Percentiles rank a stretch among this genome's conserved stretches.
Evolutionary conservation across 1,140 invertebrate species (phyloP).

Genomic region (Sitobion miscanthi): DNA sequence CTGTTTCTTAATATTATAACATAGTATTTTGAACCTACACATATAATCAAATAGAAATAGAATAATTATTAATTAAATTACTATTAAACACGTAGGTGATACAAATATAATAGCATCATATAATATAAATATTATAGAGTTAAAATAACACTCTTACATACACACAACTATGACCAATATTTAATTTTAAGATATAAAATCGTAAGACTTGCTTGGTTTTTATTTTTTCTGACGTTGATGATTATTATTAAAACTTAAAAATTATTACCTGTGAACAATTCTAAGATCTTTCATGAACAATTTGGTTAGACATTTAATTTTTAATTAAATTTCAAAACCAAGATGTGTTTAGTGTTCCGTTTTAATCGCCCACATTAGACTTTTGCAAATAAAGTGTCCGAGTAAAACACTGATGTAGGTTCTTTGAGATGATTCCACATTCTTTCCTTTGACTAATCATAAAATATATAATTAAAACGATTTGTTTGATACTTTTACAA

Average conservation of each 20-base stretch:
- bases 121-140: not conserved
- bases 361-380: not conserved
- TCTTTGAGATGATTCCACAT: not conserved
- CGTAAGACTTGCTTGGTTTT: not conserved
- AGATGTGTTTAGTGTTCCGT: not conserved
- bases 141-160: not conserved
- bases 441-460: not conserved
- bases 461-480: not conserved
- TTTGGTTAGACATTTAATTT: not conserved
- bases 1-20: not conserved
- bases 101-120: not conserved
- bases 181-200: not conserved
- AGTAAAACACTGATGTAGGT: not conserved
- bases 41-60: not conserved
- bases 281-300: not conserved
- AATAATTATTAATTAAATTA: not conserved
- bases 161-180: not conserved
- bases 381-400: not conserved
- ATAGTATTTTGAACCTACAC: not conserved
- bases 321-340: not conserved
- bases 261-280: not conserved
- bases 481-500: not conserved
- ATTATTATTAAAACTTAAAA: not conserved
- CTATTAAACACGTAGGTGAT: not conserved
- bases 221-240: not conserved